These are phyloP conservation scores for Lepidurus apus DNA, from an alignment of 1,140 invertebrate genomes.

Conservation along the genomic window DNA sequence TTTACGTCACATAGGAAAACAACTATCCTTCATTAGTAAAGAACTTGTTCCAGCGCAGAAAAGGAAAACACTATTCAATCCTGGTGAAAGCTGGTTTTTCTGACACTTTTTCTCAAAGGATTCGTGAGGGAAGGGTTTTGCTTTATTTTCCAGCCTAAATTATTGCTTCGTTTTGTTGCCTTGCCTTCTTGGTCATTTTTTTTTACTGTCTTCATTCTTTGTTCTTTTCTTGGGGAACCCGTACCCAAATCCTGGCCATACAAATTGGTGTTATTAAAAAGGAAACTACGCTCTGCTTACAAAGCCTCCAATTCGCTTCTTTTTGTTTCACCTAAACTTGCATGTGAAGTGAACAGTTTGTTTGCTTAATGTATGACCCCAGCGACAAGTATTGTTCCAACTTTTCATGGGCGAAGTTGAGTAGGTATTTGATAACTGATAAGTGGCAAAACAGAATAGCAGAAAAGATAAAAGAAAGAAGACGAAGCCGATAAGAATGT, in stretches of 20 bases:
- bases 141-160: conserved; percentile 4
- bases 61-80: background rate
- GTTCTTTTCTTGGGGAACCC: background rate
- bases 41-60: background rate
- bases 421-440: background rate
- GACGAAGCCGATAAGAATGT: background rate
- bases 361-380: background rate
- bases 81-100: conserved; percentile 18
- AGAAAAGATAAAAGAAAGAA: background rate
- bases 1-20: too few species aligned
- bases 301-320: background rate
- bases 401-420: background rate
- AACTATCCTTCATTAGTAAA: background rate
- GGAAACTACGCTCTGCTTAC: background rate
- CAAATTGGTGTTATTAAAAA: background rate
- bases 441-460: background rate
- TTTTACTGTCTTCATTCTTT: background rate
- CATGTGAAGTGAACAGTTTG: conserved; percentile 5
- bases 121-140: background rate
- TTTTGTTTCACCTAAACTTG: background rate
- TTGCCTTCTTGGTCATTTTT: background rate
- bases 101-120: background rate
- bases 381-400: conserved; percentile 9
- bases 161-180: conserved; percentile 15
- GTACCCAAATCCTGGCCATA: conserved; percentile 11